phyloP scores from a whole-genome alignment of 2,113 vertebrate genomes.

The Cephalophus harveyi region DNA sequence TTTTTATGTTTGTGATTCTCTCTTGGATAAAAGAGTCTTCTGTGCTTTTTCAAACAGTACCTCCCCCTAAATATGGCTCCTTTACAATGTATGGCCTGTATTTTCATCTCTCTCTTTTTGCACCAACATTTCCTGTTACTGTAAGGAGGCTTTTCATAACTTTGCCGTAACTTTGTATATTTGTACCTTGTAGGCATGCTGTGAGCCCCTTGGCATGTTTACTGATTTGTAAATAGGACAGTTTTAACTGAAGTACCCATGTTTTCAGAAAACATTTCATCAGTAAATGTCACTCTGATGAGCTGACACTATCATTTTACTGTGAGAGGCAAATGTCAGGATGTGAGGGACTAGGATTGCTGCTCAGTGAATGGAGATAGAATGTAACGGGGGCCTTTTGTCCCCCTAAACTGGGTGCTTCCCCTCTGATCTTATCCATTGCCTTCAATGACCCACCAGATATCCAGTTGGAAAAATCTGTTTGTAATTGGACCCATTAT shows the following conservation, averaged over 20 bases:
- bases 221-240: slow-evolving; percentile 43
- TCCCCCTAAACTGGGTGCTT: neutral
- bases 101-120: slow-evolving; percentile 3
- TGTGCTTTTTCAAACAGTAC: slow-evolving; percentile 14
- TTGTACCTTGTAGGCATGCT: slow-evolving; percentile 13
- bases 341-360: neutral
- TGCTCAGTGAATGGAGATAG: neutral
- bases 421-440: neutral
- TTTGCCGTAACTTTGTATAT: slow-evolving; percentile 8
- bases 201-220: neutral
- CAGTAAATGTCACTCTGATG: neutral
- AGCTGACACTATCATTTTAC: neutral
- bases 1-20: slow-evolving; percentile 80
- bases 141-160: neutral
- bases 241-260: neutral
- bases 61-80: neutral
- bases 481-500: neutral
- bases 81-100: neutral
- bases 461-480: neutral
- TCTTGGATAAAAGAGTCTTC: neutral
- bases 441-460: neutral
- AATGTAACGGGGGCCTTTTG: neutral
- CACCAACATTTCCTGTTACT: neutral
- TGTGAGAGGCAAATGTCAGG: neutral
- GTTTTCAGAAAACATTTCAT: neutral